Percentiles rank a stretch among this genome's conserved stretches.
Evolutionary conservation across 2,113 vertebrate species (phyloP).

Genomic region (Odocoileus virginianus): DNA sequence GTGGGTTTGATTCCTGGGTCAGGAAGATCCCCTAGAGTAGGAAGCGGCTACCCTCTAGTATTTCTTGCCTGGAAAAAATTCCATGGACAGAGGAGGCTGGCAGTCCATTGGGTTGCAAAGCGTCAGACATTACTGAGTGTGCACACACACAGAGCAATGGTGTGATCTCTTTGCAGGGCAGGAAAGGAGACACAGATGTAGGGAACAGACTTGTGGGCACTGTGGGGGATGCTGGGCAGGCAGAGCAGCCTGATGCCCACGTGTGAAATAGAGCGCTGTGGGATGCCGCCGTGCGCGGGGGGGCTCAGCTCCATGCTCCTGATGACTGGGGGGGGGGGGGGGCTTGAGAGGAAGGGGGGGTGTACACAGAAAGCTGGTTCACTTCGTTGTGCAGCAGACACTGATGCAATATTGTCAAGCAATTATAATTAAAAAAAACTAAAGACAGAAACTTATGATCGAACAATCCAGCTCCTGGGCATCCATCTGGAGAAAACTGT

Average conservation of each 20-base stretch:
- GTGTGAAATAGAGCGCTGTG: fast-evolving
- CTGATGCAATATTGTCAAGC: background rate
- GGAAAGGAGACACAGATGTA: background rate
- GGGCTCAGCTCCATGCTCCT: background rate
- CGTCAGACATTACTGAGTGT: background rate
- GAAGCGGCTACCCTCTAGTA: background rate
- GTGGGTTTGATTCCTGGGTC: background rate
- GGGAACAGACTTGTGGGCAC: background rate
- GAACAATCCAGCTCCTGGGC: background rate
- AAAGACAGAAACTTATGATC: background rate
- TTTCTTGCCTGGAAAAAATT: background rate
- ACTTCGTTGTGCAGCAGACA: background rate
- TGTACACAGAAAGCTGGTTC: background rate
- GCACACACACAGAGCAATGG: background rate
- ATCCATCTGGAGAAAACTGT: background rate
- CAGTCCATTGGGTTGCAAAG: background rate
- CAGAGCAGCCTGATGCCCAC: too few species aligned
- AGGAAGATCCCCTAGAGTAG: background rate
- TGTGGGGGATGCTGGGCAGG: background rate
- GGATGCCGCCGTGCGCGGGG: fast-evolving
- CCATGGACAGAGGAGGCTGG: background rate
- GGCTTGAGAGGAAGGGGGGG: background rate
- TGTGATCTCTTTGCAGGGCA: background rate
- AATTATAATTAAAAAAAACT: background rate
- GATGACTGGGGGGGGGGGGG: too few species aligned